Conservation (phyloP, 2,888 invertebrate species). For the Buathra laborator region DNA sequence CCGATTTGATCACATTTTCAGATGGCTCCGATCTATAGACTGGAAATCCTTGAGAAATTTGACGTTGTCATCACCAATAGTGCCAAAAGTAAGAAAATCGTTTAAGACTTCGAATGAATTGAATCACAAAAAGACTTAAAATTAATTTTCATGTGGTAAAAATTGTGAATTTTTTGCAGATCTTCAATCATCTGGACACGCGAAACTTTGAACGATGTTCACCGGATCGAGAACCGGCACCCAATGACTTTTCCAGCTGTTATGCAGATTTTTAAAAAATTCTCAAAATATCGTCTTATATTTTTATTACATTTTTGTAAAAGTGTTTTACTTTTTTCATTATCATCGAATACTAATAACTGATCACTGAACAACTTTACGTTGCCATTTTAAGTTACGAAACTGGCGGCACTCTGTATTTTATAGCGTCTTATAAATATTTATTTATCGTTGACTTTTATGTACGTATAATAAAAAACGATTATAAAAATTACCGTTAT, state of each 20-base stretch:
- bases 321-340: no score
- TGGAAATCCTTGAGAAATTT: slow-evolving; percentile 92
- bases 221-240: slow-evolving; percentile 91
- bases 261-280: slow-evolving; percentile 91
- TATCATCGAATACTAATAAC: no score
- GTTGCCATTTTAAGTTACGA: no score
- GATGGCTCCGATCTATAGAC: slow-evolving; percentile 96
- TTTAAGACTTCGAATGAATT: neutral
- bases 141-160: neutral
- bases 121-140: neutral
- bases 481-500: no score
- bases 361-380: no score
- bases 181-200: slow-evolving; percentile 89
- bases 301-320: no score
- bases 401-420: no score
- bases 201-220: slow-evolving; percentile 94
- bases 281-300: no score
- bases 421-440: no score
- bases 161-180: slow-evolving; percentile 81
- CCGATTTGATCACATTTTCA: slow-evolving; percentile 82
- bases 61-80: slow-evolving; percentile 90
- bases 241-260: slow-evolving; percentile 95
- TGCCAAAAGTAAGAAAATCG: slow-evolving; percentile 87
- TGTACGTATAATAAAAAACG: no score
- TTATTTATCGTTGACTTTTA: no score